phyloP scores from a whole-genome alignment of 53 echinoderm and acorn worm species.

The Actinopyga echinites region DNA sequence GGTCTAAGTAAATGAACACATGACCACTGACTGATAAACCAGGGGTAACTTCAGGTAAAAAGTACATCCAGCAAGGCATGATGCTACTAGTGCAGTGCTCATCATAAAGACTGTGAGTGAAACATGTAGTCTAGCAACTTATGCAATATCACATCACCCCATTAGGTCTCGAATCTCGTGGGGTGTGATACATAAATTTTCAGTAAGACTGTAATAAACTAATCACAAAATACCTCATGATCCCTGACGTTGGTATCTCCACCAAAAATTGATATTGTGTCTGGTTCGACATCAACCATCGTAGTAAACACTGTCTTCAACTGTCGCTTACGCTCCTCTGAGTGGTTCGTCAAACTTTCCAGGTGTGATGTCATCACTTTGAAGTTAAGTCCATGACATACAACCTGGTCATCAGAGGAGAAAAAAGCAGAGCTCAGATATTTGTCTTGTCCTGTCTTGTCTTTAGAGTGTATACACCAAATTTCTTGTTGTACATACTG shows the following conservation, averaged over 20 bases:
- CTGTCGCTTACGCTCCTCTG: slow-evolving; percentile 60
- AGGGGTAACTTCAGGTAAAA: too few species aligned
- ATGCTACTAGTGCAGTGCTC: too few species aligned
- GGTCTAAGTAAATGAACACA: too few species aligned
- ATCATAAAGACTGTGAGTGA: too few species aligned
- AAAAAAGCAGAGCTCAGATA: too few species aligned
- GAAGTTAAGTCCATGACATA: slow-evolving; percentile 57
- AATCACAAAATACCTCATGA: slow-evolving; percentile 63
- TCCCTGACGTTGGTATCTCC: slow-evolving; percentile 88
- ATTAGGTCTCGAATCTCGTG: background rate
- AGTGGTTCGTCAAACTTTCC: slow-evolving; percentile 59
- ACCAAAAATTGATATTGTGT: slow-evolving; percentile 79
- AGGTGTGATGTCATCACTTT: slow-evolving; percentile 78
- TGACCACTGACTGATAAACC: too few species aligned
- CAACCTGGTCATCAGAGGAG: slow-evolving; percentile 5
- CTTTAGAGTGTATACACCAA: too few species aligned
- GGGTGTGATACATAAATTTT: background rate
- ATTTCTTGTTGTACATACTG: too few species aligned
- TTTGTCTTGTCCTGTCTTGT: too few species aligned
- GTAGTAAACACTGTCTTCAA: slow-evolving; percentile 50
- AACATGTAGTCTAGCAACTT: too few species aligned
- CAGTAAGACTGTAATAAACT: background rate
- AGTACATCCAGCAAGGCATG: too few species aligned
- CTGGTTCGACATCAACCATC: slow-evolving; percentile 59
- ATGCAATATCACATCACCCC: too few species aligned